Base-by-base conservation (phyloP, 2,113 vertebrate species). In the Tor tambroides region DNA sequence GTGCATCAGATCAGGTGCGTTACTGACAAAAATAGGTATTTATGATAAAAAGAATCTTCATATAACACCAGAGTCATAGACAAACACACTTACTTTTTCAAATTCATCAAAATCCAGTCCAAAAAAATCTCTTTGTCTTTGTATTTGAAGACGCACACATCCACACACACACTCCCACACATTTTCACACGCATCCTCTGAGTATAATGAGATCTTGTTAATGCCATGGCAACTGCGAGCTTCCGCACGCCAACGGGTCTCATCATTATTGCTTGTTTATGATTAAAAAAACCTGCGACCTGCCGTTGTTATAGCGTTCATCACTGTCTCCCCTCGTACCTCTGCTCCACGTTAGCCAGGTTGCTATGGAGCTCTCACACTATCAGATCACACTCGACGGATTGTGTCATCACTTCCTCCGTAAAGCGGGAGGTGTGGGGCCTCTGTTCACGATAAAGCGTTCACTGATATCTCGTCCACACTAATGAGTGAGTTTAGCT, bases 201-300 rank as follows among this genome's bases (percentile, higher is more conserved):
- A 85, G 89, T 72, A 88, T 90, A 93, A 93, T 91, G 90, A 92
- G 91, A 94, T 94, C 91, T 87, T 92, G 88, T 93, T 94, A 93
- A 90, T 90, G 86, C 90, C 91, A 93, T 93, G 90, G 92, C 91
- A 95, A 94, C 94, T 14, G 72, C 61, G 11, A 92, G 91, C 91
- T 93, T 93, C 90, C 91, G 91, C 88, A 85, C 89, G 89, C 91
- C 90, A 90, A 92, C 88, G 81, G 89, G 90, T 90, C 88, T 80
- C 80, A 84, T 90, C 85, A 88, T 91, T 89, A 90, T 85, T 90
- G 89, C 91, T 92, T 92, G 89, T 26, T 85, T 88, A 87, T 87
- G 65, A 89, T 90, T 79, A 71, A 78, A 67, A 76, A 86, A 69
- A 77, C 61, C 26, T 43, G 72, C 19, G 43, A 88, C 74, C 54